These are phyloP conservation scores for Odontothrips loti DNA, from an alignment of 2,888 invertebrate species.

Conservation along the genomic window DNA sequence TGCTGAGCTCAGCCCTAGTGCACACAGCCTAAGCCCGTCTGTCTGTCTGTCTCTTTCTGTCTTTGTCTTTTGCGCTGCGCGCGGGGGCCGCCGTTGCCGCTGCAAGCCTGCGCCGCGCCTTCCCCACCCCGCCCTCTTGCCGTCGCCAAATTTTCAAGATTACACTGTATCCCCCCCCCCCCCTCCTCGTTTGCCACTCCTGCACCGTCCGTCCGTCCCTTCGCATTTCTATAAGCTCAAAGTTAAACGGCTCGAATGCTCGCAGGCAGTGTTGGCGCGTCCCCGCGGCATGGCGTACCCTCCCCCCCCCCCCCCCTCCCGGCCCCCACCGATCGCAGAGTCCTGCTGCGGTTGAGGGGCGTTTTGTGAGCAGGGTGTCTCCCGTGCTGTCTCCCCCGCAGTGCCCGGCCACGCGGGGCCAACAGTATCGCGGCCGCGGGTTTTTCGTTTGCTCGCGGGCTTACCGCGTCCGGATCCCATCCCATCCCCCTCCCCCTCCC, in stretches of 20 bases:
- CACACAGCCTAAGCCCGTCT: constrained; percentile 37
- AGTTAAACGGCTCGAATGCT: constrained; percentile 30
- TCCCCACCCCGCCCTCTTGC: constrained; percentile 3
- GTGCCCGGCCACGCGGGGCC: too few species aligned
- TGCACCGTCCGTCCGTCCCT: constrained; percentile 31
- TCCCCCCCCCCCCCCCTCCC: background rate
- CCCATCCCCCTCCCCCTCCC: background rate
- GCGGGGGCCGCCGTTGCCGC: constrained; percentile 33
- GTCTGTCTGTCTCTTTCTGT: constrained; percentile 32
- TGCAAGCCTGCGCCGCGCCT: constrained; percentile 33
- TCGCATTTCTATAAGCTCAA: constrained; percentile 29
- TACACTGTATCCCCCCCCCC: background rate
- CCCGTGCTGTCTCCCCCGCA: too few species aligned
- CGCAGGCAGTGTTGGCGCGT: constrained; percentile 16
- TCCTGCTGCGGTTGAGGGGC: too few species aligned
- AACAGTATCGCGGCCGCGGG: background rate
- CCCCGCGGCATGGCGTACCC: too few species aligned
- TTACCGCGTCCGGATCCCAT: background rate
- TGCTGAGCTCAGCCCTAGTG: constrained; percentile 3
- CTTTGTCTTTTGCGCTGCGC: constrained; percentile 29
- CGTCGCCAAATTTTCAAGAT: constrained; percentile 5
- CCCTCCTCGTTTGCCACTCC: constrained; percentile 38
- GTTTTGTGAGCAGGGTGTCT: background rate
- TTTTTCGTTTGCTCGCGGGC: constrained; percentile 6
- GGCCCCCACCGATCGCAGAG: background rate